phyloP scores from a whole-genome alignment of 2,113 vertebrate species.

The Gallinago jamesoni region DNA sequence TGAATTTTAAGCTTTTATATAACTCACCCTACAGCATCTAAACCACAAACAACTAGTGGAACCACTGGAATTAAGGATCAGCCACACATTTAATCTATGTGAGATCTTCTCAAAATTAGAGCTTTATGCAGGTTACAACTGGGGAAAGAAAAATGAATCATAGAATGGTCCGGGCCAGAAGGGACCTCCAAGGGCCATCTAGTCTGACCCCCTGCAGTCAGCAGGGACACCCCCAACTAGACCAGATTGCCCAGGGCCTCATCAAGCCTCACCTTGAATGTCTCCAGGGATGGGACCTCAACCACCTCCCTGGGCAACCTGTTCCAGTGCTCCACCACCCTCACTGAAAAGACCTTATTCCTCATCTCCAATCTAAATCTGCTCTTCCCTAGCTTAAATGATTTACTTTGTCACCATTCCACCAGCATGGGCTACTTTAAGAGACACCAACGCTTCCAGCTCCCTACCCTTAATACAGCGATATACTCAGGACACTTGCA shows the following conservation, averaged over 20 bases:
- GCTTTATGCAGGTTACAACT: background rate
- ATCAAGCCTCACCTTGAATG: too few relatives aligned
- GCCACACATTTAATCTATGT: background rate
- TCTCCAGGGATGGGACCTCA: too few relatives aligned
- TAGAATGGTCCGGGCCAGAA: too few relatives aligned
- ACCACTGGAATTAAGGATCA: background rate
- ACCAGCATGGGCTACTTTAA: background rate
- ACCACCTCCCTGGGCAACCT: too few relatives aligned
- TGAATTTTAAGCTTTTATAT: background rate
- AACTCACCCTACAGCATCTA: background rate
- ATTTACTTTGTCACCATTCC: background rate
- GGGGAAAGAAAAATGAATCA: background rate
- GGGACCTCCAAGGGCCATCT: too few relatives aligned
- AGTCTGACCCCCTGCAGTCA: too few relatives aligned
- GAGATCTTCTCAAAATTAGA: background rate
- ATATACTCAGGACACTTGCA: rapidly evolving
- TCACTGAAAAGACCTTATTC: too few relatives aligned
- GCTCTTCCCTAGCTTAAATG: too few relatives aligned
- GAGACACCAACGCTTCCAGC: background rate
- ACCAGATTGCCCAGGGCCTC: too few relatives aligned
- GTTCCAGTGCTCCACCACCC: too few relatives aligned
- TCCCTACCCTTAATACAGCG: background rate
- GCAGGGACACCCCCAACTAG: too few relatives aligned
- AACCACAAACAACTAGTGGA: background rate
- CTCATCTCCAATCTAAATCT: too few relatives aligned